Base-by-base conservation (phyloP, 2,888 invertebrate species). In the Habroteleia sp. region DNA sequence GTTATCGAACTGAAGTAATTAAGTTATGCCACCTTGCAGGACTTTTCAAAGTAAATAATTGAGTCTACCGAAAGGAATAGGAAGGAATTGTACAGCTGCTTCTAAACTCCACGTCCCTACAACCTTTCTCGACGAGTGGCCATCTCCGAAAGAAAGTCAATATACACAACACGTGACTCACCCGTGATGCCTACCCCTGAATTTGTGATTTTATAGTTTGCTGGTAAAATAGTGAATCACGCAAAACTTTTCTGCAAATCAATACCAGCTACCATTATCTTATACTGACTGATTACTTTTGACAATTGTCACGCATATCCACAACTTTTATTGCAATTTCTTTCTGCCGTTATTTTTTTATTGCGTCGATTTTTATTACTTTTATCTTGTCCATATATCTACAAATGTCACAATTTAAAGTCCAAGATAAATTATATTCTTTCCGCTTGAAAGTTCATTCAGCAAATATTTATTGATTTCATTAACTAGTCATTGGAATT, bases 191-290 rank as follows among this genome's bases (percentile, higher is more conserved):
- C 62, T 62, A 62, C 44, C 62, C 54, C 69, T 63, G 62, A 58
- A 62, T 56, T 62, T 31, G 54, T 63, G 71, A 71, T 63, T 71
- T 71, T 62, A 62, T 71, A 71, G 71, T 71, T 71, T 33, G 33
- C 39, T 14, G 42, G 54, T 42, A 63, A 33, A 62, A 58, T 46
- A 31, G 44, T 58, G 72, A 72, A 72, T 72, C 63, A 72, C 58
- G 58, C 72, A 8, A 72, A 63, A 72, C 27, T 48, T 72, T 41
- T 37, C 56, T 20, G 20, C 48, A 50, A 65, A 72, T 72, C 72
- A 48, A 72, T 72, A 71, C 16, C 2, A 1, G 11, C 11, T 6
- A 27, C 37, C n/a, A 63, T 65, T 58, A 72, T 72, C 72, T 72
- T 50, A 60, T 37, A 60, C 35, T 35, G 35, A 50, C 65, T 42